Conservation (phyloP, 1,140 invertebrate genomes). For the Neodiprion virginianus region DNA sequence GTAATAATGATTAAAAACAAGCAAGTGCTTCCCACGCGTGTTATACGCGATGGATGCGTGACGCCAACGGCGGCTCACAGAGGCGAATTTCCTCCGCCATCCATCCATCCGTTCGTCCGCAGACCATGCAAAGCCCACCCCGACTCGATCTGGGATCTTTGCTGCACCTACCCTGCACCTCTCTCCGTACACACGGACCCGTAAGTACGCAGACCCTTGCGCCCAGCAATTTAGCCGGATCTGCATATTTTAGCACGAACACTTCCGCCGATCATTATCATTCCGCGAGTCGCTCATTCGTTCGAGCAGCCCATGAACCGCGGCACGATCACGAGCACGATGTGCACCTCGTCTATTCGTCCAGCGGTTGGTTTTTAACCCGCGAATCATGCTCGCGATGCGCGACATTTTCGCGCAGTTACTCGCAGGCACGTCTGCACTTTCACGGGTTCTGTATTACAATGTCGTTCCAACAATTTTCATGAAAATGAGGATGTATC, state of each 20-base stretch:
- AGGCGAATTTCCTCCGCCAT: background rate
- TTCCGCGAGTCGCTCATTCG: constrained; percentile 32
- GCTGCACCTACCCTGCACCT: background rate
- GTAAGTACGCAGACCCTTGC: constrained; percentile 21
- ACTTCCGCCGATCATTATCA: constrained; percentile 62
- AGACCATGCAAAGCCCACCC: no score
- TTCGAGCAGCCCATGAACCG: constrained; percentile 29
- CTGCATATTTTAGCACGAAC: constrained; percentile 63
- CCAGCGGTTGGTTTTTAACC: constrained; percentile 23
- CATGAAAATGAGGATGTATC: no score
- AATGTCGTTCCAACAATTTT: no score
- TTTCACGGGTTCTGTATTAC: no score
- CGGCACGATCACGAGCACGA: constrained; percentile 18
- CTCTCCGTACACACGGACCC: background rate
- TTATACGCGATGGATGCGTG: constrained; percentile 23
- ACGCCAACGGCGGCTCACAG: constrained; percentile 24
- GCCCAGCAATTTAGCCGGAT: constrained; percentile 57
- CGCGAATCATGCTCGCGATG: constrained; percentile 8
- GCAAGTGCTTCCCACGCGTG: constrained; percentile 34
- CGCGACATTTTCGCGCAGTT: background rate
- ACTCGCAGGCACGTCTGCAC: no score
- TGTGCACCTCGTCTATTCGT: constrained; percentile 20
- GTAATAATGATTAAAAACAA: background rate
- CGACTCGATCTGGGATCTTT: no score
- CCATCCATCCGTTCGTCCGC: background rate